Conservation (phyloP, 2,113 vertebrate species). For the Chrysemys picta region DNA sequence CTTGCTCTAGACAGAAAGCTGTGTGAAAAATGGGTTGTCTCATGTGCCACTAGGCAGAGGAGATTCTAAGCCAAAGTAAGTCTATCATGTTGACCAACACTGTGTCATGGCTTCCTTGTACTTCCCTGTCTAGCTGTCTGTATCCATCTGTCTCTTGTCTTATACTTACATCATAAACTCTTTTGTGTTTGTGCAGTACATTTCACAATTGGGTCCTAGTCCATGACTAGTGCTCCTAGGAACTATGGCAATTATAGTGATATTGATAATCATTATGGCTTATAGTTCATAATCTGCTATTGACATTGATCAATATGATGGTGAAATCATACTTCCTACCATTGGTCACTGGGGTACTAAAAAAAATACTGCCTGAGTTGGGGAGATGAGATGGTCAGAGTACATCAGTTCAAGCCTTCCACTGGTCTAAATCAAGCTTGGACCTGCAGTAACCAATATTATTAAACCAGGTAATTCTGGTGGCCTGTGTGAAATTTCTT, state of each 20-base stretch:
- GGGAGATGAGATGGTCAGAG: neutral
- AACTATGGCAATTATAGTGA: neutral
- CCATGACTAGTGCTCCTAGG: too few relatives aligned
- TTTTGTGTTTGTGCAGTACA: neutral
- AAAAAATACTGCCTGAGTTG: neutral
- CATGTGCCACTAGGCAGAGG: too few relatives aligned
- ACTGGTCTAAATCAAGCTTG: neutral
- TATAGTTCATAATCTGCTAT: neutral
- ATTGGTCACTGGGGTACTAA: neutral
- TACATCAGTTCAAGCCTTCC: neutral
- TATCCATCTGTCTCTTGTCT: neutral
- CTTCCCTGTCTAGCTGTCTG: too few relatives aligned
- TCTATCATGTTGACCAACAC: neutral
- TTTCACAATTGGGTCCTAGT: too few relatives aligned
- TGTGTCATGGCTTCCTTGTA: neutral
- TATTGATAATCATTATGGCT: neutral
- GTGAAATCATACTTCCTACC: neutral
- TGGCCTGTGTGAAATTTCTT: neutral
- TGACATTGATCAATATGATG: neutral
- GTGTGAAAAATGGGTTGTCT: neutral
- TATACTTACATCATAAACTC: neutral
- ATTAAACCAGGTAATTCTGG: neutral
- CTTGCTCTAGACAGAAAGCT: neutral
- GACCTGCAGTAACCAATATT: neutral
- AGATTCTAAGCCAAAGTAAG: neutral